phyloP scores from a whole-genome alignment of 2,113 vertebrate genomes.

The Scomber scombrus region DNA sequence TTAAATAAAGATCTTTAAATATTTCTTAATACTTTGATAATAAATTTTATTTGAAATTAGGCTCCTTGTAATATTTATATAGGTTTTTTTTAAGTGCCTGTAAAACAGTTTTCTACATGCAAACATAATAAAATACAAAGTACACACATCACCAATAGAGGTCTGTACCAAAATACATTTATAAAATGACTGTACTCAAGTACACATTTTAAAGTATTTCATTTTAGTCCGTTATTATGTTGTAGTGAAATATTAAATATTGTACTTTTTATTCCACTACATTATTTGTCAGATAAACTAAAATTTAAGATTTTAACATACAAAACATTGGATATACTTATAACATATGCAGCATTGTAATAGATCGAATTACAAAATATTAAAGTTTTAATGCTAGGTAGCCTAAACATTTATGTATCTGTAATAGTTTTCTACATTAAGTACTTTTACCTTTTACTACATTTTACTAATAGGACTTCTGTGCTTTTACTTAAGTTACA shows the following conservation, averaged over 20 bases:
- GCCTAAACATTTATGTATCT: not conserved
- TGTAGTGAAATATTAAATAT: no score
- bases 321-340: not conserved
- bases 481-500: not conserved
- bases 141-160: not conserved
- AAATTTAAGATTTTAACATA: not conserved
- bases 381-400: no score
- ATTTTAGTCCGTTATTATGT: no score
- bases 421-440: not conserved
- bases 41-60: not conserved
- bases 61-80: not conserved
- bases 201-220: not conserved
- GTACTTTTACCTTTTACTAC: not conserved
- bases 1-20: not conserved
- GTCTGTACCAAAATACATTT: slow-evolving; percentile 8
- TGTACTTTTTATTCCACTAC: not conserved
- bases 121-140: not conserved
- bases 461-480: not conserved
- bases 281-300: not conserved
- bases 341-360: not conserved
- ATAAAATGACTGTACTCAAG: not conserved
- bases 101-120: not conserved
- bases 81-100: not conserved
- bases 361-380: not conserved
- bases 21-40: slow-evolving; percentile 1